Base-by-base conservation (phyloP, 92 coral and sea anemone genomes). In the Parazoanthus darwini region DNA sequence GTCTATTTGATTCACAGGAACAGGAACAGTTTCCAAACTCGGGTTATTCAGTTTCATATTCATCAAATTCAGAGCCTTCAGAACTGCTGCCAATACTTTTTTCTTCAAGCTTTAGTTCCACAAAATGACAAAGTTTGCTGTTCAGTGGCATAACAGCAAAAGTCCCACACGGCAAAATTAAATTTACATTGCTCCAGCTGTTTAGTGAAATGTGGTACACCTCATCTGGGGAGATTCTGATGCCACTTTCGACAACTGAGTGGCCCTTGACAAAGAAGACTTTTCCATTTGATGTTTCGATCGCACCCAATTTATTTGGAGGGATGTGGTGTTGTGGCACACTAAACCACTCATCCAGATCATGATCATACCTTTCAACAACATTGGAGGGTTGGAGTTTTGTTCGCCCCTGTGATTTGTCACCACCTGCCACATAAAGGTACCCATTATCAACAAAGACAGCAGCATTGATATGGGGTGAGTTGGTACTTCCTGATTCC, bases 361-460 rank as follows among this genome's bases (percentile, higher is more conserved):
- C 91, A 65, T 63, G 84, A 46, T 88, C 74, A 18, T 77, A 91
- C 23, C 76, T 78, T 77, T 91, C 93, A 13, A 91, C 93, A 76
- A 65, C 44, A 29, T 68, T 82, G 54, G 93, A 91, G 43, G 85
- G 88, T 13, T 86, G 67, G 80, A 86, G 92, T 71, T 89, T 89
- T 36, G 86, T 42, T 29, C 77, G 86, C 15, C 82, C 43, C 5
- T 18, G 14, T 59, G 80, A 79, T 43, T 89, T 86, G 44, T 80
- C 50, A 6, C 93, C 93, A 36, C 93, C 93, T 16, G 93, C 93
- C 4, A 91, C 91, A 46, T 91, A 82, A 58, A 91, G 76, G 8
- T 36, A 74, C 4, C 80, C 80, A 3, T 23, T 51, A 50, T 58
- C 91, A 66, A 76, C 93, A 91, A 91, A 88, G 37, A 82, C 86